phyloP scores from a whole-genome alignment of 1,140 invertebrate genomes.

The Sarcophaga bullata region DNA sequence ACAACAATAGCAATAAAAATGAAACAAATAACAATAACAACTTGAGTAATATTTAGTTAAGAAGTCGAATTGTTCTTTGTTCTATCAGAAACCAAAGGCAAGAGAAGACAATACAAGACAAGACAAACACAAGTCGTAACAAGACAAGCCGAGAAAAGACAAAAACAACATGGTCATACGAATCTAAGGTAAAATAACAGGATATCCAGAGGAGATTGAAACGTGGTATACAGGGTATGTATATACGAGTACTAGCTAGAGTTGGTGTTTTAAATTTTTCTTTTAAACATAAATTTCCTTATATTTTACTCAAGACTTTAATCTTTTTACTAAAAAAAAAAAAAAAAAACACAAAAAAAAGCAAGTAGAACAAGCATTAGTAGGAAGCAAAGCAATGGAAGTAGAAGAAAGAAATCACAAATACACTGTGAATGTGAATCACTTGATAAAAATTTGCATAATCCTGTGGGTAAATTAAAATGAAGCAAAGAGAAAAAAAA shows the following conservation, averaged over 20 bases:
- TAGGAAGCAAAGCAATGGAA: no score
- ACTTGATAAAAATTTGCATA: constrained; percentile 27
- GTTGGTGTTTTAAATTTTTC: not conserved
- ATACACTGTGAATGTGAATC: not conserved
- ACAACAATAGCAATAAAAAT: not conserved
- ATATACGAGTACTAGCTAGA: not conserved
- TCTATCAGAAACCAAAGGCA: not conserved
- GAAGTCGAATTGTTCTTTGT: not conserved
- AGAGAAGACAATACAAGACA: no score
- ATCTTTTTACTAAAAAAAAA: not conserved
- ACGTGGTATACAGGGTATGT: not conserved
- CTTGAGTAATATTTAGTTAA: not conserved
- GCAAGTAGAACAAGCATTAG: no score
- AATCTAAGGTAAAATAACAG: no score
- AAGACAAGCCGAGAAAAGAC: no score
- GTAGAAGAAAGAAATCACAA: not conserved
- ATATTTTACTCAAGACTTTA: not conserved
- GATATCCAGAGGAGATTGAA: not conserved
- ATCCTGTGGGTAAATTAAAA: constrained; percentile 26
- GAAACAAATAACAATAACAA: no score
- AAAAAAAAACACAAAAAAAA: not conserved
- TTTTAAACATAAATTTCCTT: not conserved
- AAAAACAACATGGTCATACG: no score
- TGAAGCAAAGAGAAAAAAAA: not conserved
- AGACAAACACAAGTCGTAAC: no score